Conservation (phyloP, 2,888 invertebrate species). For the Lutraria lutraria region DNA sequence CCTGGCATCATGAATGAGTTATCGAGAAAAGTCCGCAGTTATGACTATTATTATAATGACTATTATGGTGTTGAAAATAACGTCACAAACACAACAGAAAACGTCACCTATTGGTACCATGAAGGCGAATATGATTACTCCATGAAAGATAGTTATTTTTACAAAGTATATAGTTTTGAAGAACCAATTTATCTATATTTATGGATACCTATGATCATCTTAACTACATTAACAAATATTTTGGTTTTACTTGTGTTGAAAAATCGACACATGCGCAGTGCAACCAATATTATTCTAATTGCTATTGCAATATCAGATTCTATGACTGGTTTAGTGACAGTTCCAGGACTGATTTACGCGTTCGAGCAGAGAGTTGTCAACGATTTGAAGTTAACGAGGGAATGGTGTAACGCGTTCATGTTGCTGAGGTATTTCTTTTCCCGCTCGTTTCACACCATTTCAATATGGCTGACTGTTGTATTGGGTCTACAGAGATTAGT, state of each 20-base stretch:
- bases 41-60: background rate
- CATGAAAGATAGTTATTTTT: conserved; percentile 5
- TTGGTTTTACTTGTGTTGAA: conserved; percentile 50
- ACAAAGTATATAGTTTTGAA: conserved; percentile 59
- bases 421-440: conserved; percentile 48
- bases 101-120: background rate
- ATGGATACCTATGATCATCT: conserved; percentile 55
- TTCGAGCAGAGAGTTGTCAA: conserved; percentile 27
- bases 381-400: conserved; percentile 33
- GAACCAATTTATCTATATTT: conserved; percentile 53
- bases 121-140: background rate
- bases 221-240: conserved; percentile 51
- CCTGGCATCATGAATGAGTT: background rate
- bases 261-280: conserved; percentile 56
- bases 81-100: background rate
- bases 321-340: conserved; percentile 63
- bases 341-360: conserved; percentile 51
- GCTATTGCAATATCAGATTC: conserved; percentile 64
- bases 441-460: conserved; percentile 64
- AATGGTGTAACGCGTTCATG: conserved; percentile 55
- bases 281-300: conserved; percentile 57
- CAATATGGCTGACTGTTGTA: conserved; percentile 68
- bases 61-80: background rate
- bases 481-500: conserved; percentile 68
- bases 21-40: background rate